A percentile compares a stretch with the other conserved stretches of the same genome.
Conservation (phyloP, 2,888 invertebrate species). For the Microctonus hyperodae region DNA sequence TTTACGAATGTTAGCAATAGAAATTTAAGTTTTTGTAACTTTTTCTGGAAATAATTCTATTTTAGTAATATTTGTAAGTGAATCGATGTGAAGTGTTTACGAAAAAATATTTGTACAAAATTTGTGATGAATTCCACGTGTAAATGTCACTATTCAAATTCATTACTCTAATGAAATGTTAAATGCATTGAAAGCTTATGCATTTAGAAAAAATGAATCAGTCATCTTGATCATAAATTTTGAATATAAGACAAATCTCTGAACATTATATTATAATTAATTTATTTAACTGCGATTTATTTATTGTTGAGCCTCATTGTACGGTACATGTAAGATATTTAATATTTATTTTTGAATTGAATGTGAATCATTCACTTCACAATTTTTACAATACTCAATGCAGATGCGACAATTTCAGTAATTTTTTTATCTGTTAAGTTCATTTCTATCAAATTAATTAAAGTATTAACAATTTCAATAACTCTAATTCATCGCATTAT, state of each 20-base stretch:
- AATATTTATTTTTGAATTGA: slow-evolving; percentile 23
- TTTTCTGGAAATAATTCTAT: background rate
- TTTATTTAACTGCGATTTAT: background rate
- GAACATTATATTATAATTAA: background rate
- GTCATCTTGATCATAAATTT: background rate
- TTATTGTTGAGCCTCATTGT: background rate
- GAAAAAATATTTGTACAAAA: background rate
- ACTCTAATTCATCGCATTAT: too few relatives aligned
- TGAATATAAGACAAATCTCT: background rate
- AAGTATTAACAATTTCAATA: background rate
- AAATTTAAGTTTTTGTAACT: slow-evolving; percentile 28
- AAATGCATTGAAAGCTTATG: too few relatives aligned
- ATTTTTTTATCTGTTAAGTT: slow-evolving; percentile 3
- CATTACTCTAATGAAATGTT: background rate
- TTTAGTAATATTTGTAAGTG: background rate
- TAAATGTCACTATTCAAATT: background rate
- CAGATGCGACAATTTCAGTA: slow-evolving; percentile 8
- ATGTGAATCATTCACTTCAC: slow-evolving; percentile 11
- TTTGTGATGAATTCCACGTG: background rate
- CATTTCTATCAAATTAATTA: background rate
- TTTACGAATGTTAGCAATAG: slow-evolving; percentile 41
- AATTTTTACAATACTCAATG: slow-evolving; percentile 11
- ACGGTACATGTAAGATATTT: slow-evolving; percentile 29
- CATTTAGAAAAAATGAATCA: background rate
- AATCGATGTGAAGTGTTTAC: background rate